Base-by-base conservation (phyloP, 2,797 vertebrate genomes). In the Fratercula arctica region DNA sequence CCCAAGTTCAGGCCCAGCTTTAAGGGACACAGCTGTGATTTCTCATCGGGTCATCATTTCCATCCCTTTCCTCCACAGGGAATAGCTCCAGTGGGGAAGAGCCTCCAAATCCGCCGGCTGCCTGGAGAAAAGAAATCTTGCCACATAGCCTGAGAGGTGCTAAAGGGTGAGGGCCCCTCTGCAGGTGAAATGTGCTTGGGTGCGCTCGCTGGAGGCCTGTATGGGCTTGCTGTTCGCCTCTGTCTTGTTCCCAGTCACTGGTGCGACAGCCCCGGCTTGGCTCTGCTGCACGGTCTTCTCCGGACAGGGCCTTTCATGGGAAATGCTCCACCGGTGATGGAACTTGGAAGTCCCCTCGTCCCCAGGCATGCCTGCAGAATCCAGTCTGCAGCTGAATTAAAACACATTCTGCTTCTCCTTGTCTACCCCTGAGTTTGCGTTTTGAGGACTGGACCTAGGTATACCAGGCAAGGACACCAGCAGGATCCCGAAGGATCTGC, bases 281-380 rank as follows among this genome's bases (percentile, higher is more conserved):
- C 43, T 95, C 25, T 0, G 6, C 41, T 46, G 51, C 31, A 84
- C 4, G 0, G 8, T 48, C 17, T 87, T n/a, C 63, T 54, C 61
- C 2, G 2, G 63, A 31, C 1, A 4, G 8, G 16, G 33, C 20
- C 6, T 2, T 67, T 31, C 16, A 3, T 28, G 67, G 37, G 41
- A 61, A 57, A 24, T 23, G 13, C 31, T 39, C 48, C 41, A 48
- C 35, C 13, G 4, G 13, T 4, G 46, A 8, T 13, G 33, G 37
- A 51, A 19, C 21, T n/a, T 13, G 26, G 31, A 78, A 46, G 39
- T 51, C 10, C 4, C 33, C 18, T 41, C 33, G 21, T 67, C 16
- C 20, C n/a, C 2, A 1, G n/a, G 8, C 29, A 13, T 3, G 4
- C 6, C 6, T 0, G 15, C 50, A 46, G 33, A n/a, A 39, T 76